Base-by-base conservation (phyloP, 1,140 invertebrate species). In the Meloidogyne hapla region DNA sequence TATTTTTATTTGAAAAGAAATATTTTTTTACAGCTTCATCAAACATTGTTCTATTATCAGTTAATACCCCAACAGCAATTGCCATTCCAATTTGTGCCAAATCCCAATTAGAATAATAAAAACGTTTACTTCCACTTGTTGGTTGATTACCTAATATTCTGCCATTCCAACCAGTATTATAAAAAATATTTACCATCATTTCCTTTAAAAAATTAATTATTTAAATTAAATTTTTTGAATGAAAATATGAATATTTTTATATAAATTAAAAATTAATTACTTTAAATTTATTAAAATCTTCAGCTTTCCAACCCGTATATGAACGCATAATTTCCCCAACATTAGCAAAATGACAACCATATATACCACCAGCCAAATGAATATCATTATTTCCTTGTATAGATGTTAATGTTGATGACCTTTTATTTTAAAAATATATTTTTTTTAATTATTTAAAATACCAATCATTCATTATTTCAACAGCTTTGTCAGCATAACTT, bases 141-240 rank as follows among this genome's bases (percentile, higher is more conserved):
- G 48, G 48, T 56, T 56, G 5, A 21, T 56, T 56, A 5, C 18
- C n/a, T 56, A 56, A 6, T 56, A 56, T 56, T n/a, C 18, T n/a
- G 6, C 48, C 48, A n/a, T n/a, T n/a, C 48, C 48, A 56, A 1
- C 48, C 48, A 56, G 48, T 18, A 56, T 56, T 56, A 56, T n/a
- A 56, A n/a, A 56, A 56, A n/a, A 56, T 56, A 56, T 56, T 56
- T 15, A 56, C 48, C 48, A 56, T 56, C 48, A 56, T 56, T 56
- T n/a, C 12, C 48, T 56, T 15, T 56, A 56, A 21, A 56, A 42
- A 42, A 12, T 42, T 13, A 42, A 42, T 42, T 33, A 33, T n/a
- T n/a, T n/a, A n/a, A n/a, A n/a, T n/a, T n/a, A n/a, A n/a, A n/a
- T n/a, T 38, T 38, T 38, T 38, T 4, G 9, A 38, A 4, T 38